Conservation (phyloP, 2,113 vertebrate species). For the Telmatochromis brichardi region DNA sequence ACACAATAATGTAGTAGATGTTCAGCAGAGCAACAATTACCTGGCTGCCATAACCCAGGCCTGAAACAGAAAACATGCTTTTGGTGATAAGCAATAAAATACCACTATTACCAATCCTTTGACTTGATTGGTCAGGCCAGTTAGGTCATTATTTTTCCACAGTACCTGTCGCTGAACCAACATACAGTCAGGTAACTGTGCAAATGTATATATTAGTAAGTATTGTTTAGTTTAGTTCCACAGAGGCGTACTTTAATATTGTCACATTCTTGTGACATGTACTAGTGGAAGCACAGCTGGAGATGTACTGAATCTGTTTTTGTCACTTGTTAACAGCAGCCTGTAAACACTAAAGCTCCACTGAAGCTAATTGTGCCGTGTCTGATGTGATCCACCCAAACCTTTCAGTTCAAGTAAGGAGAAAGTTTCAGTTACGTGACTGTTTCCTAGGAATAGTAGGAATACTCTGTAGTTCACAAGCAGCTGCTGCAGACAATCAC, state of each 20-base stretch:
- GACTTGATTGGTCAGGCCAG: not conserved
- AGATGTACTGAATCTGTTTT: not conserved
- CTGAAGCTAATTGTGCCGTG: not conserved
- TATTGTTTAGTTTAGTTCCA: not conserved
- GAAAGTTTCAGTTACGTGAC: not conserved
- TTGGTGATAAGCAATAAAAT: not conserved
- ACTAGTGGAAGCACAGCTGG: not conserved
- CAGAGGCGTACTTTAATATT: not conserved
- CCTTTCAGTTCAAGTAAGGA: not conserved
- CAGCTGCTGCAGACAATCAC: not conserved
- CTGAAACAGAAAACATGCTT: conserved; percentile 42
- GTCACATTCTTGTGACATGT: not conserved
- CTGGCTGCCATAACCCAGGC: conserved; percentile 90
- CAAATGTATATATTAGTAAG: not conserved
- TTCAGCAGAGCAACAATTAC: conserved; percentile 84
- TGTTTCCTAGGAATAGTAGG: not conserved
- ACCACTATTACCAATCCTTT: not conserved
- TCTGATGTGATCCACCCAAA: not conserved
- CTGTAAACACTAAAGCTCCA: not conserved
- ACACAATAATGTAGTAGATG: conserved; percentile 89
- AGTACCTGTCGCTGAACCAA: not conserved
- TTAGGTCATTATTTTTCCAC: not conserved
- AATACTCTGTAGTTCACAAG: not conserved
- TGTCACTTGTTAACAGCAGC: not conserved
- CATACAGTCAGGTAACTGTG: not conserved